Conservation (phyloP, 2,797 vertebrate species). For the Delichon dasypus region DNA sequence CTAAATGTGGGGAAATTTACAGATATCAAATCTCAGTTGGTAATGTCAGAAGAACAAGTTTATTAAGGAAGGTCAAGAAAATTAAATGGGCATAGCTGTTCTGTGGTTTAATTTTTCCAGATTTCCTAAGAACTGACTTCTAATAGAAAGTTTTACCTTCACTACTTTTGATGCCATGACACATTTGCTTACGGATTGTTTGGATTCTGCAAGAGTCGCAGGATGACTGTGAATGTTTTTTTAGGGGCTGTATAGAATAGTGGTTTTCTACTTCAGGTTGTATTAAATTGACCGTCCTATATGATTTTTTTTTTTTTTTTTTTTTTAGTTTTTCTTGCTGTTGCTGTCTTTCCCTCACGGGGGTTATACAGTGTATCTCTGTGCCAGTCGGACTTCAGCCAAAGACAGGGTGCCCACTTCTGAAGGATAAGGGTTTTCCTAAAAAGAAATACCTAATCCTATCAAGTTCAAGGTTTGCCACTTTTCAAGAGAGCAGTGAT, state of each 20-base stretch:
- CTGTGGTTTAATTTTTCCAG: slow-evolving; percentile 44
- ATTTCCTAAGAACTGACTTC: slow-evolving; percentile 49
- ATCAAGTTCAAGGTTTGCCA: background rate
- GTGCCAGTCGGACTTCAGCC: background rate
- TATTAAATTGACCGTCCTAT: background rate
- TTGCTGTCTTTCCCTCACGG: background rate
- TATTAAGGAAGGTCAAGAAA: slow-evolving; percentile 62
- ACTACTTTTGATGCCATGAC: slow-evolving; percentile 52
- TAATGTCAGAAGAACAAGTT: slow-evolving; percentile 35
- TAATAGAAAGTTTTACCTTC: slow-evolving; percentile 73
- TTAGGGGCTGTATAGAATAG: background rate
- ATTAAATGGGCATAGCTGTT: slow-evolving; percentile 42
- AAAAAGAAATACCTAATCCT: background rate
- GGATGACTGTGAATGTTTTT: background rate
- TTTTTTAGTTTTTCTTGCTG: background rate
- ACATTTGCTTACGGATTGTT: background rate
- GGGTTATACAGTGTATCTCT: background rate
- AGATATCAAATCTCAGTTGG: slow-evolving; percentile 11
- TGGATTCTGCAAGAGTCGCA: background rate
- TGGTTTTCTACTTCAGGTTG: background rate
- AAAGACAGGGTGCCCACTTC: background rate
- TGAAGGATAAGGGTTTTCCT: background rate
- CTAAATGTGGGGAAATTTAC: slow-evolving; percentile 1
- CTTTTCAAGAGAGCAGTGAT: background rate
- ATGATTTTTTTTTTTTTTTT: background rate